Percentiles rank a stretch among this genome's conserved stretches.
phyloP scores from a whole-genome alignment of 2,888 invertebrate genomes.

The Lymantria monacha region DNA sequence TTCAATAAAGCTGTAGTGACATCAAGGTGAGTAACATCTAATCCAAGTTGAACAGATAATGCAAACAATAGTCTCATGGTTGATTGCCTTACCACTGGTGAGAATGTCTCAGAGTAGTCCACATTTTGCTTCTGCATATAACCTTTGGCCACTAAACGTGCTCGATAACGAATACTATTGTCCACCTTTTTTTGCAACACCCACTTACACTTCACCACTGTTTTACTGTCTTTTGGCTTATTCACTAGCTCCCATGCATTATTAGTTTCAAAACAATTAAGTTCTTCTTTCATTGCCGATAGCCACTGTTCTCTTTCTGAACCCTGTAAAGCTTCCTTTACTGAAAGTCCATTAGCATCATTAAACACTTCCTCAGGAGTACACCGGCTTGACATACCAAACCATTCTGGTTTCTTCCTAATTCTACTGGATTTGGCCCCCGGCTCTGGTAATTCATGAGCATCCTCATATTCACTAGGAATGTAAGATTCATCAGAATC shows the following conservation, averaged over 20 bases:
- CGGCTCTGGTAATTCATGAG: background rate
- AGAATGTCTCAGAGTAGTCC: slow-evolving; percentile 5
- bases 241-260: slow-evolving; percentile 7
- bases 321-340: slow-evolving; percentile 1
- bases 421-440: background rate
- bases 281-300: slow-evolving; percentile 2
- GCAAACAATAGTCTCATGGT: slow-evolving; percentile 5
- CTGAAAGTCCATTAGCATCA: background rate
- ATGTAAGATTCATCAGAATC: background rate
- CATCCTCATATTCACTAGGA: background rate
- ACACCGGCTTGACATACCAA: slow-evolving; percentile 3
- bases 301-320: slow-evolving; percentile 2
- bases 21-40: slow-evolving; percentile 8
- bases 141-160: slow-evolving; percentile 11
- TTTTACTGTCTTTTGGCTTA: background rate
- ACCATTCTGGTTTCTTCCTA: background rate
- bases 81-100: slow-evolving; percentile 4
- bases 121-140: slow-evolving; percentile 5
- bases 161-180: slow-evolving; percentile 7
- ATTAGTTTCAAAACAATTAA: slow-evolving; percentile 7
- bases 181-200: slow-evolving; percentile 3
- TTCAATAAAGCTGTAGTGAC: slow-evolving; percentile 13
- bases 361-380: background rate
- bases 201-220: slow-evolving; percentile 9
- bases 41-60: slow-evolving; percentile 2